Base-by-base conservation (phyloP, 2,888 invertebrate genomes). In the Tetropium fuscum region DNA sequence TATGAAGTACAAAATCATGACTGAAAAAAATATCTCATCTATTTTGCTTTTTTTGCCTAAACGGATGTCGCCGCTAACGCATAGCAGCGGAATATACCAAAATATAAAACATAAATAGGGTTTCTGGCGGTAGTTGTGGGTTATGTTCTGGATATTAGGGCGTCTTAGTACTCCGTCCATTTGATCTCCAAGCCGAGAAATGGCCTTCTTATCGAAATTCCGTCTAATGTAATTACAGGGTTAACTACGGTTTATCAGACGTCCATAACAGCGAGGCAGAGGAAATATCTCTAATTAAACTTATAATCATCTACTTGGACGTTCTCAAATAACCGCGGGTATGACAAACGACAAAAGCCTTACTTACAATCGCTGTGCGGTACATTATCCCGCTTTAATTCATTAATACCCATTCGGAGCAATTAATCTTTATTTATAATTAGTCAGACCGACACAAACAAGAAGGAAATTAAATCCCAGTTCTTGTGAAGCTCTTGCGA, bases 191-290 rank as follows among this genome's bases (percentile, higher is more conserved):
- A 30, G 11, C n/a, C 53, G 22, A 32, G 44, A 19, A 53, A 43
- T 43, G 43, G 53, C 40, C 56, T 41, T 56, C 49, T 49, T 49
- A 56, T 49, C 56, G 32, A 32, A 56, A 38, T 38, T 49, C 43
- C 36, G 40, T 56, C 48, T 47, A 40, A 56, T 49, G 56, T 49
- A 56, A 56, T 56, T 56, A 56, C 30, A 56, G 38, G 41, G 56
- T 38, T 45, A 56, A 40, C 38, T 38, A 18, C 27, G 40, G 36
- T 48, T 48, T 56, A 56, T 56, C 56, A 36, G 40, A 56, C 22
- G 41, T 38, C 49, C 40, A 30, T 32, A 25, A 32, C 45, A 49
- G 38, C 22, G 15, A 40, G 40, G 49, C 30, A 41, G 40, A 32
- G 30, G 36, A 32, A 49, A 36, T 36, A 22, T 49, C 56, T 49